A percentile compares a stretch with the other conserved stretches of the same genome.
Conservation (phyloP, 2,113 vertebrate species). For the Neodon shergylaensis region DNA sequence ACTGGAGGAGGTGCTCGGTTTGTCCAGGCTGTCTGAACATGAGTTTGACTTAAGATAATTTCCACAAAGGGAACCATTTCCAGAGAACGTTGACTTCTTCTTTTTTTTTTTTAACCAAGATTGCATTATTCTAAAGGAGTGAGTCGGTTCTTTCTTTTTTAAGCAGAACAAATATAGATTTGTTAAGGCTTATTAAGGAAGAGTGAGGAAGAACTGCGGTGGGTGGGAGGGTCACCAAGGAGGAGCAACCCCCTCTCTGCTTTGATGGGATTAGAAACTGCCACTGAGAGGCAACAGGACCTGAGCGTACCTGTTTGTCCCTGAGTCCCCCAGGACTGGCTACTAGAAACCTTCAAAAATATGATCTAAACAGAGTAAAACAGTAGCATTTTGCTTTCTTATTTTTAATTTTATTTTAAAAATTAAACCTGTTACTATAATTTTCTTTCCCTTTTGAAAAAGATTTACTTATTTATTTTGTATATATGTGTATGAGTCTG, state of each 20-base stretch:
- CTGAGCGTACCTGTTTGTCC: too few species aligned
- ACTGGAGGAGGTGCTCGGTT: neutral
- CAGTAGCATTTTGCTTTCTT: neutral
- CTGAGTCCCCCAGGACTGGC: neutral
- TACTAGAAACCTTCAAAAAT: neutral
- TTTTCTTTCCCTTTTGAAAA: neutral
- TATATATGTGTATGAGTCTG: neutral
- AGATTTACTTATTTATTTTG: neutral
- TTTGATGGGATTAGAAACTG: neutral
- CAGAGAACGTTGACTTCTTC: neutral
- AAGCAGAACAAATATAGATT: neutral
- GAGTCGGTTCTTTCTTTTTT: neutral
- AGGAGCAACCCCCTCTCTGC: neutral
- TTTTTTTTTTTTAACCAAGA: neutral
- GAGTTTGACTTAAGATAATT: neutral
- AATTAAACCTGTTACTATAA: neutral
- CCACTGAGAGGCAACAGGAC: neutral
- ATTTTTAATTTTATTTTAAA: neutral
- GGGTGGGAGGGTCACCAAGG: neutral
- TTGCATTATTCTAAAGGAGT: neutral
- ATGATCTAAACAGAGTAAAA: slow-evolving; percentile 12
- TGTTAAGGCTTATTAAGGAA: neutral
- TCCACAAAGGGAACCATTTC: neutral
- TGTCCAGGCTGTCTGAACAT: neutral
- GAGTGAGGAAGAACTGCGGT: neutral